Conservation (phyloP, 1,140 invertebrate species). For the Sminthurinus signatus region DNA sequence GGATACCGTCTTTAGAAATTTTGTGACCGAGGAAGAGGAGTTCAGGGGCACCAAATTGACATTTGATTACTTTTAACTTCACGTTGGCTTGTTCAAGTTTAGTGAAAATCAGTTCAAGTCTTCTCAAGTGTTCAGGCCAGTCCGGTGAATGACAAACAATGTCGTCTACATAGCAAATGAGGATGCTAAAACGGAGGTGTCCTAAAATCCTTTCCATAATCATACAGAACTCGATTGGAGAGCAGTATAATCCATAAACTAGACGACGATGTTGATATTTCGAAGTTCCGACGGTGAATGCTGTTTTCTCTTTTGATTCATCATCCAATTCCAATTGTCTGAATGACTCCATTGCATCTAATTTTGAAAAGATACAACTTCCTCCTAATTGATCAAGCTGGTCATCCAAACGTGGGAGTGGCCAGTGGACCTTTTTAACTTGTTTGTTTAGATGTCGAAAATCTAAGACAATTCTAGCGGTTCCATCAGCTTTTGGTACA, state of each 20-base stretch:
- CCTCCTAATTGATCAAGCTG: too few species aligned
- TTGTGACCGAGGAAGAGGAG: slow-evolving; percentile 46
- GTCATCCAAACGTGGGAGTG: too few species aligned
- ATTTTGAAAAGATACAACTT: slow-evolving; percentile 2
- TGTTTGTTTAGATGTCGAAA: too few species aligned
- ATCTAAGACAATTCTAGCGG: not conserved
- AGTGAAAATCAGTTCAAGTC: slow-evolving; percentile 22
- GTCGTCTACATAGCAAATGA: slow-evolving; percentile 46
- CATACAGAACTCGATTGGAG: too few species aligned
- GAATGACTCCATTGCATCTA: slow-evolving; percentile 25
- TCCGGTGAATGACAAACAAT: slow-evolving; percentile 51
- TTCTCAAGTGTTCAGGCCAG: slow-evolving; percentile 41
- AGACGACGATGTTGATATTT: too few species aligned
- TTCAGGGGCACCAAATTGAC: slow-evolving; percentile 41
- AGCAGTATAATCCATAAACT: slow-evolving; percentile 10
- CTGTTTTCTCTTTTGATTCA: too few species aligned
- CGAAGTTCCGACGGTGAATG: too few species aligned
- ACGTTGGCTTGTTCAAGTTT: slow-evolving; percentile 26
- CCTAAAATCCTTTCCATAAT: slow-evolving; percentile 24
- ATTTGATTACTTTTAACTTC: slow-evolving; percentile 44
- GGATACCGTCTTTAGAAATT: slow-evolving; percentile 43
- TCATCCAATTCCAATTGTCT: not conserved
- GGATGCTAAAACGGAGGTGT: slow-evolving; percentile 39
- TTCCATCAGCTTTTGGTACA: slow-evolving; percentile 11
- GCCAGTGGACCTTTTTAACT: too few species aligned